A percentile compares a stretch with the other conserved stretches of the same genome.
phyloP scores from a whole-genome alignment of 2,888 invertebrate genomes.

The Acleris holmiana region DNA sequence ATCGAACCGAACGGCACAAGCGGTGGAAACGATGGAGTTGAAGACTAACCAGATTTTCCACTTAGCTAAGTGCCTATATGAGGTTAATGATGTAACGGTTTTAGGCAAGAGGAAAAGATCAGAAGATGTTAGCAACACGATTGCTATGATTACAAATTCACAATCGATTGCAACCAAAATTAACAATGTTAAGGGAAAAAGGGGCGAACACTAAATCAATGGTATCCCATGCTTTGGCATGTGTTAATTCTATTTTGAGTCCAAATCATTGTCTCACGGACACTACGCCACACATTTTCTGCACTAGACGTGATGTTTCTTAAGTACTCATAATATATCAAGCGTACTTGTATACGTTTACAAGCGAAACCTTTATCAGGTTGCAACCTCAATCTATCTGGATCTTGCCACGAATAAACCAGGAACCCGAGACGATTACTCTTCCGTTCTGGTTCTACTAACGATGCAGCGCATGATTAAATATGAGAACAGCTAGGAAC shows the following conservation, averaged over 20 bases:
- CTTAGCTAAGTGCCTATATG: slow-evolving; percentile 33
- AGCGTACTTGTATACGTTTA: too few species aligned
- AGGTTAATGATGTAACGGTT: slow-evolving; percentile 22
- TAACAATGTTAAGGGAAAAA: too few species aligned
- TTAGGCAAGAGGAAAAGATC: not conserved
- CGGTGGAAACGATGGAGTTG: slow-evolving; percentile 4
- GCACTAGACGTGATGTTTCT: too few species aligned
- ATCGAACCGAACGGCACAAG: slow-evolving; percentile 10
- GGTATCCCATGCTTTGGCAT: too few species aligned
- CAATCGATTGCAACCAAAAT: too few species aligned
- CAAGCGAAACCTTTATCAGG: not conserved
- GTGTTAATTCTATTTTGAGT: too few species aligned
- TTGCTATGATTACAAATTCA: too few species aligned
- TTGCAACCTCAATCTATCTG: slow-evolving; percentile 3
- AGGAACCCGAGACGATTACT: not conserved
- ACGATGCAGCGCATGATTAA: slow-evolving; percentile 17
- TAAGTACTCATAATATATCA: too few species aligned
- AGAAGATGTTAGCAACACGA: too few species aligned
- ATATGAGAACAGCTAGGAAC: slow-evolving; percentile 1
- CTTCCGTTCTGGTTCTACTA: not conserved
- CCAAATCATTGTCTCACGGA: too few species aligned
- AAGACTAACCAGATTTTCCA: slow-evolving; percentile 32
- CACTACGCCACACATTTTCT: too few species aligned
- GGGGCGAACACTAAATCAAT: too few species aligned
- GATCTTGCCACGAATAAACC: slow-evolving; percentile 2